Conservation (phyloP, 2,113 vertebrate genomes). For the Glaucomys volans region DNA sequence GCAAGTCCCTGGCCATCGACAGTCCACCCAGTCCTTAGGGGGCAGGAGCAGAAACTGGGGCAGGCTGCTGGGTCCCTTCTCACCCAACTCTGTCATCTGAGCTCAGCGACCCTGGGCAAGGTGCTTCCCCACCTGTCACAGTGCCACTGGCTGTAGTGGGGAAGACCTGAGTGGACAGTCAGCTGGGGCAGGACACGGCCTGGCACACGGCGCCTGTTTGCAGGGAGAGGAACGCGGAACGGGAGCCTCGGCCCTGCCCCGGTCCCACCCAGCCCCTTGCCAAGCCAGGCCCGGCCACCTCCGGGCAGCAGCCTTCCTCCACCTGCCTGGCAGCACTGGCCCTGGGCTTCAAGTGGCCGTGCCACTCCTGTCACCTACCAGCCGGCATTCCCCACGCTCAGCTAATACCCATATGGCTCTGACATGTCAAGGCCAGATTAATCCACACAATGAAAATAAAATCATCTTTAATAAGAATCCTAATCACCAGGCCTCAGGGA, state of each 20-base stretch:
- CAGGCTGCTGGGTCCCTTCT: background rate
- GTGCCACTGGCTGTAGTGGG: background rate
- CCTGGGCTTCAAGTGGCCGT: background rate
- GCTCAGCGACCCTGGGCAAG: background rate
- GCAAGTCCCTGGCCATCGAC: background rate
- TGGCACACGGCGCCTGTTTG: background rate
- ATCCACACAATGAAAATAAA: conserved; percentile 81
- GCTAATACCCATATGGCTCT: conserved; percentile 74
- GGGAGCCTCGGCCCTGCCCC: background rate
- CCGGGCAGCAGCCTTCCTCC: background rate
- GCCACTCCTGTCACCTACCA: background rate
- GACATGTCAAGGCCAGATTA: conserved; percentile 78
- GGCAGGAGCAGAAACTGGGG: background rate
- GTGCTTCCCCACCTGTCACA: too few species aligned
- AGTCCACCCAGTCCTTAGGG: rapidly evolving
- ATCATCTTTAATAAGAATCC: conserved; percentile 84
- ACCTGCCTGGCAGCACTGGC: background rate
- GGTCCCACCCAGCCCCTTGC: background rate
- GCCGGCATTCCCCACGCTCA: background rate
- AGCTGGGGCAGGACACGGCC: background rate
- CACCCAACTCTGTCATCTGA: background rate
- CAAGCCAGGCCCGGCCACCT: background rate
- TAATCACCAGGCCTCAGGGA: conserved; percentile 82
- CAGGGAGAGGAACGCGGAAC: background rate
- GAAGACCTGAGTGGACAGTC: rapidly evolving